Percentiles rank a stretch among this genome's conserved stretches.
phyloP scores from a whole-genome alignment of 2,797 vertebrate species.

The Arrhamphus sclerolepis region DNA sequence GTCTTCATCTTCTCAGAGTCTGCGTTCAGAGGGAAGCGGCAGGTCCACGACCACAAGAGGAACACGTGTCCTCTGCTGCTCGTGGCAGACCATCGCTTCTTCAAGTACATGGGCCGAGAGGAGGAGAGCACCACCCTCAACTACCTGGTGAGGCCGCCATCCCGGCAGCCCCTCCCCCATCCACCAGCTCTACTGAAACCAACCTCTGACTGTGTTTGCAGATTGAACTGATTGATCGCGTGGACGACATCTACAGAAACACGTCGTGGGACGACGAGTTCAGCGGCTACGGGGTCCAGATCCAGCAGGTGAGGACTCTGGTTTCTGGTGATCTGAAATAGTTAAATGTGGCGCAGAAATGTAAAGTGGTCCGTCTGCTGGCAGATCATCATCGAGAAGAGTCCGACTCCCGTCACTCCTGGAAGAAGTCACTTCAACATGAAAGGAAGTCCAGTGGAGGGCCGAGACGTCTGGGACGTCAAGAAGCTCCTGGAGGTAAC shows the following conservation, averaged over 20 bases:
- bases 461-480: constrained; percentile 92
- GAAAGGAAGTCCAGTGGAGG: constrained; percentile 83
- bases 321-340: too few species aligned
- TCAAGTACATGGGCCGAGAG: constrained; percentile 90
- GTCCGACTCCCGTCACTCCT: constrained; percentile 65
- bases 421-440: constrained; percentile 92
- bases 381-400: constrained; percentile 92
- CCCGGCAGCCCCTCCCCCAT: too few species aligned
- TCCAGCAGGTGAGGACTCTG: constrained; percentile 87
- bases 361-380: background rate
- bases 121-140: constrained; percentile 97
- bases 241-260: constrained; percentile 97
- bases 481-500: constrained; percentile 92
- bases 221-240: constrained; percentile 96
- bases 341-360: too few species aligned
- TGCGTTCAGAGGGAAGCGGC: constrained; percentile 39
- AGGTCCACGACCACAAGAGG: constrained; percentile 72
- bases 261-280: constrained; percentile 91
- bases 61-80: constrained; percentile 87
- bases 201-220: constrained; percentile 49
- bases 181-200: accelerated
- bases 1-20: constrained; percentile 28
- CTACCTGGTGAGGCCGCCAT: constrained; percentile 83
- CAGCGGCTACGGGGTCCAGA: constrained; percentile 92
- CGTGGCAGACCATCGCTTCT: constrained; percentile 96